These are phyloP conservation scores for Bufo bufo DNA, from an alignment of 2,113 vertebrate genomes.

Conservation along the genomic window DNA sequence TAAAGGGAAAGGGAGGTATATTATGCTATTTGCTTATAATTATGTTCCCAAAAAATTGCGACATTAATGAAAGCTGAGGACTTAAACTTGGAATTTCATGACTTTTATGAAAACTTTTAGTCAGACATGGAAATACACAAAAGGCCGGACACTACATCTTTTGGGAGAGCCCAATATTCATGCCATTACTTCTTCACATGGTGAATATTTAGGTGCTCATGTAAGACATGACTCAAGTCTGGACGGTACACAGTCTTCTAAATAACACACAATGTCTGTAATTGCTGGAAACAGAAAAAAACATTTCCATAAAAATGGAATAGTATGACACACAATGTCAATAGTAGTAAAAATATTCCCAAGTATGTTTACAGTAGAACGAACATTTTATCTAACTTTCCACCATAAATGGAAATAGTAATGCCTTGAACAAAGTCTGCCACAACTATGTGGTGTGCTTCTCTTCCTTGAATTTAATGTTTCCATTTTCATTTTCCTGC, in stretches of 20 bases:
- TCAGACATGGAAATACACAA: not conserved
- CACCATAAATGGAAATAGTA: not conserved
- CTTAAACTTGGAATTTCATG: not conserved
- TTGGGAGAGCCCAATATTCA: not conserved
- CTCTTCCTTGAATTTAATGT: not conserved
- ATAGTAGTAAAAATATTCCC: not conserved
- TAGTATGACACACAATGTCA: not conserved
- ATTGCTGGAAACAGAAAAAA: not conserved
- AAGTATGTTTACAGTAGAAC: not conserved
- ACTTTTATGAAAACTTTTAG: not conserved
- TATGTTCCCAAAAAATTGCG: not conserved
- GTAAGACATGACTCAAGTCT: constrained; percentile 2
- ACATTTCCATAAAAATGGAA: not conserved
- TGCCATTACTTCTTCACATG: not conserved
- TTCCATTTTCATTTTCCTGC: not conserved
- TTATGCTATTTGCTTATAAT: no score
- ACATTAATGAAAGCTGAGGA: not conserved
- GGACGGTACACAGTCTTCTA: not conserved
- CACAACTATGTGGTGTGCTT: not conserved
- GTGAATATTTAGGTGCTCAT: not conserved
- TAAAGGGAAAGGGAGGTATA: no score
- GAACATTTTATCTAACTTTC: not conserved
- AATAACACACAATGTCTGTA: not conserved
- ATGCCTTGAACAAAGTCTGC: not conserved
- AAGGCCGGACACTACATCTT: not conserved